Evolutionary conservation across 2,888 invertebrate species (phyloP).

Genomic region (Tigriopus californicus): DNA sequence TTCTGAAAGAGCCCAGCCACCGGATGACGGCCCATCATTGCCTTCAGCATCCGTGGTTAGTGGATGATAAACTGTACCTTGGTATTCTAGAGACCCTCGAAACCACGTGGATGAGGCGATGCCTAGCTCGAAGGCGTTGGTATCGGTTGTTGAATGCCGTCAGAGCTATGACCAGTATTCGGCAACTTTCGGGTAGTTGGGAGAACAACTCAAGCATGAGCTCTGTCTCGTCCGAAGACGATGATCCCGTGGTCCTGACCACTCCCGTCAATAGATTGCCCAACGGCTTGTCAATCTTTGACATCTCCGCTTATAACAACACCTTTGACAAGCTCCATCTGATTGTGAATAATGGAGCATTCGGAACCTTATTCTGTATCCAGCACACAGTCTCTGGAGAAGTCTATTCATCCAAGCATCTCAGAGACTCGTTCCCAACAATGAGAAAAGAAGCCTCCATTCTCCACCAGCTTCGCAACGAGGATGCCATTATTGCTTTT

Average conservation of each 20-base stretch:
- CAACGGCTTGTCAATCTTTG: neutral
- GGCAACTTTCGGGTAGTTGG: neutral
- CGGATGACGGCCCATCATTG: neutral
- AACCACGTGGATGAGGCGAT: slow-evolving; percentile 9
- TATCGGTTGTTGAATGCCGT: slow-evolving; percentile 4
- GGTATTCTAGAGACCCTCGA: slow-evolving; percentile 7
- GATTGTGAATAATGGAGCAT: neutral
- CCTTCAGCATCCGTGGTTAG: neutral
- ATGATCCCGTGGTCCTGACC: too few relatives aligned
- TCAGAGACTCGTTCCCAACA: neutral
- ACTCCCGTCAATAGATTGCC: neutral
- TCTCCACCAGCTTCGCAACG: neutral
- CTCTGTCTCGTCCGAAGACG: too few relatives aligned
- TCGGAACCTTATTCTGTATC: slow-evolving; percentile 1
- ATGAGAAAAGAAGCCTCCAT: neutral
- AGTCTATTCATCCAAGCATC: neutral
- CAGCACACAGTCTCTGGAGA: neutral
- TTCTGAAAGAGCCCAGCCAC: neutral
- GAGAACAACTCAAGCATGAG: too few relatives aligned
- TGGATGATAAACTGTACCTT: slow-evolving; percentile 5
- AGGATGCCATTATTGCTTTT: neutral
- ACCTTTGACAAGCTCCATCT: neutral
- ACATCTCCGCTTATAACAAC: neutral
- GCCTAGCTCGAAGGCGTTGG: slow-evolving; percentile 9
- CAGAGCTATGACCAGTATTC: neutral